Base-by-base conservation (phyloP, 2,797 vertebrate species). In the Arnoldichthys spilopterus region DNA sequence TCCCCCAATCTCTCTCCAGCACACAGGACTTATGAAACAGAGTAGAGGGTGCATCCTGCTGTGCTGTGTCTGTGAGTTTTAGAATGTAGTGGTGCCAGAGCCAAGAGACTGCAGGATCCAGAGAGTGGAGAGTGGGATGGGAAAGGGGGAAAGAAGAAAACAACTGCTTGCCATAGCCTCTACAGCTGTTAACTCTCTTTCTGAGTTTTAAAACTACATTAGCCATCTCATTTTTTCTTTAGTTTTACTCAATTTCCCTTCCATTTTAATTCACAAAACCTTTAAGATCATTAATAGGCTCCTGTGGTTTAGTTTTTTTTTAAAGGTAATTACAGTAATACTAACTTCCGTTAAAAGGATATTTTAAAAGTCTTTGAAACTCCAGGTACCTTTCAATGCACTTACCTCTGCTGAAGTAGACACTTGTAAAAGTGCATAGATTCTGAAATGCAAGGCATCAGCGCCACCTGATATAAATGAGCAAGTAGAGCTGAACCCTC, bases 81-180 rank as follows among this genome's bases (percentile, higher is more conserved):
- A 79, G 74, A 77, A 76, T 58, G 63, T 67, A 74, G 76, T 43
- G 64, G 67, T 20, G 16, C 72, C 32, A n/a, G 68, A 40, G 49
- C 47, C 62, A 63, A 43, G n/a, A 81, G 73, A 83, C 84, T 73
- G 73, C 74, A 79, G 70, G 70, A 80, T 67, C 37, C 59, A 77
- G 81, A 81, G 78, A 74, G 37, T 11, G 34, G 61, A 79, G 62
- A 74, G 59, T 80, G 59, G 49, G 72, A 74, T 61, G 62, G 77
- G 72, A 81, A 68, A 82, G 79, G 67, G 63, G 53, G 75, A 74
- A 82, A 82, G 81, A 62, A 76, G 73, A 79, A 79, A 83, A 85
- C 82, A 34, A 83, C 45, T 59, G 62, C 54, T 32, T 61, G 18
- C 73, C 76, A 54, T 72, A 30, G 70, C 54, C 68, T 66, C 24